phyloP scores from a whole-genome alignment of 1,140 invertebrate genomes.

The Papilio glaucus region DNA sequence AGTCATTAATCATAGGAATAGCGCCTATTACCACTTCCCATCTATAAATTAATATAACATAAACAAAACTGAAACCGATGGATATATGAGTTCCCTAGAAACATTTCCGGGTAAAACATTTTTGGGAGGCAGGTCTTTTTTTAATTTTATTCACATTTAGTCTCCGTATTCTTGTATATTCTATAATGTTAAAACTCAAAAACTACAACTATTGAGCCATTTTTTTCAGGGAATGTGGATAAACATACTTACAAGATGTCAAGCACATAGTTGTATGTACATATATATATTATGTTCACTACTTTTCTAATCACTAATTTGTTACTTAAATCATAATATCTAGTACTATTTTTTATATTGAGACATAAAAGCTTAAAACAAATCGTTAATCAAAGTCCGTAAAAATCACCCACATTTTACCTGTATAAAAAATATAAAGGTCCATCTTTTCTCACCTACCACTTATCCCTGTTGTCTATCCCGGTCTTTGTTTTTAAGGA shows the following conservation, averaged over 20 bases:
- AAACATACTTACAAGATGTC: too few species aligned
- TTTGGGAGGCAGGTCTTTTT: background rate
- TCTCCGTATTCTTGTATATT: background rate
- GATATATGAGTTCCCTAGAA: conserved; percentile 42
- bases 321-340: too few species aligned
- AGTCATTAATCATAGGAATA: conserved; percentile 62
- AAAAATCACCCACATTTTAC: background rate
- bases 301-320: too few species aligned
- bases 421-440: background rate
- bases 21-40: conserved; percentile 59
- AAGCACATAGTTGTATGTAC: too few species aligned
- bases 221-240: too few species aligned
- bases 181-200: too few species aligned
- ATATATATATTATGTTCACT: too few species aligned
- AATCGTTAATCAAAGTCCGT: too few species aligned
- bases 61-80: conserved; percentile 51
- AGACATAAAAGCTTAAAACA: too few species aligned
- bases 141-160: background rate
- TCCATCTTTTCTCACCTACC: background rate
- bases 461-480: background rate
- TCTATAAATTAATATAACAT: conserved; percentile 56
- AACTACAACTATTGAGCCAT: too few species aligned
- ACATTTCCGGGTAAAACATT: conserved; percentile 27
- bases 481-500: background rate
- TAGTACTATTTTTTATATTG: too few species aligned